phyloP scores from a whole-genome alignment of 2,888 invertebrate genomes.

The Aphidoletes aphidimyza region DNA sequence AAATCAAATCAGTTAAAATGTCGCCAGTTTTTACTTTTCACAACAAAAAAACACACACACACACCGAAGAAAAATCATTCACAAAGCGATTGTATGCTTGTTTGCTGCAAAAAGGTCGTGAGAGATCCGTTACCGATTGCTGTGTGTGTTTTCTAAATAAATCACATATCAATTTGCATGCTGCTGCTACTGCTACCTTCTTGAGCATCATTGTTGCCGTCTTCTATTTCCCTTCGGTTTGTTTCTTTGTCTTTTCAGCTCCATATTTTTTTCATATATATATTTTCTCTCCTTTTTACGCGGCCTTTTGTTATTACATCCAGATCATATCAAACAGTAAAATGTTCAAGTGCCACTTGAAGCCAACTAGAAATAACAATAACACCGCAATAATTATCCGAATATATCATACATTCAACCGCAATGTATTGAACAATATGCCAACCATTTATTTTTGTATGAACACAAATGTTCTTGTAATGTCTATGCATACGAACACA shows the following conservation, averaged over 20 bases:
- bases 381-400: conserved; percentile 19
- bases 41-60: not conserved
- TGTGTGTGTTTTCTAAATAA: not conserved
- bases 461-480: not conserved
- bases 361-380: conserved; percentile 41
- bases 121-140: not conserved
- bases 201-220: not conserved
- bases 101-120: conserved; percentile 19
- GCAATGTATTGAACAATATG: not conserved
- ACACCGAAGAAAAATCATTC: no score
- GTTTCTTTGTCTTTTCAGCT: not conserved
- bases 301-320: not conserved
- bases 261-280: no score
- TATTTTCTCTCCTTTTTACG: no score
- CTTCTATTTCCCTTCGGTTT: not conserved
- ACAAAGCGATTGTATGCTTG: no score
- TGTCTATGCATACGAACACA: no score
- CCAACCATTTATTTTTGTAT: not conserved
- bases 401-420: not conserved
- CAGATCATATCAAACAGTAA: conserved; percentile 25
- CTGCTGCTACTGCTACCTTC: not conserved
- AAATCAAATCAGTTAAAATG: conserved; percentile 21
- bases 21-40: conserved; percentile 8
- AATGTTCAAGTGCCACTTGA: conserved; percentile 41
- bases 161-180: conserved; percentile 2